Base-by-base conservation (phyloP, 2,797 vertebrate species). In the Apogon talboti region DNA sequence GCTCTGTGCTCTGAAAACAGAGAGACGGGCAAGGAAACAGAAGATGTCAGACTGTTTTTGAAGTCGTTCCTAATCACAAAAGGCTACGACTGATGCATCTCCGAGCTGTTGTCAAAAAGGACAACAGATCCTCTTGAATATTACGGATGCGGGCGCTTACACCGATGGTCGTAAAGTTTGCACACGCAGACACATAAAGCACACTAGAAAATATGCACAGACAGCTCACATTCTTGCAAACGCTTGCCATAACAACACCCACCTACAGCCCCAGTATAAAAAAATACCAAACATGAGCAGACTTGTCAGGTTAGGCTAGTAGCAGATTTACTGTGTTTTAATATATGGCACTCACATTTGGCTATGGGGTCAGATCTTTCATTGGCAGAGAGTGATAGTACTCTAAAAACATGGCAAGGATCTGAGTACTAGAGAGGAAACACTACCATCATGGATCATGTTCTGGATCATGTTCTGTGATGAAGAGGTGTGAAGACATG, bases 1-100 rank as follows among this genome's bases (percentile, higher is more conserved):
- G 95, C 76, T 97, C 97, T 0, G 95, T 94, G 80, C 92, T 96
- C 96, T 98, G 91, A 0, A 11, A 6, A 55, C 42, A 53, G 37
- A 46, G 33, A 69, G 43, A 53, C 1, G 60, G 19, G 48, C 1
- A 68, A 21, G 63, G 15, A 46, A 24, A 58, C 0, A 48, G 9
- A 61, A 60, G 24, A 15, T 1, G 28, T 38, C n/a, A 47, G 1
- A 15, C 38, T 45, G 16, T 11, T 16, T 16, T 18, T 19, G 10
- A 16, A 18, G 24, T 28, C 24, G 6, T 13, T 66, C 55, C 15
- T 15, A 35, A 41, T 41, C 13, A 2, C 11, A 33, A 11, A 37
- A 7, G 2, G 3, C 42, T 52, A 42, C 15, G 4, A 16, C 16
- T 8, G 2, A 12, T 16, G 33, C 4, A 28, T 50, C 11, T 45